A percentile compares a stretch with the other conserved stretches of the same genome.
These are phyloP conservation scores for Acrobasis consociella DNA, from an alignment of 2,888 invertebrate genomes.

Conservation along the genomic window DNA sequence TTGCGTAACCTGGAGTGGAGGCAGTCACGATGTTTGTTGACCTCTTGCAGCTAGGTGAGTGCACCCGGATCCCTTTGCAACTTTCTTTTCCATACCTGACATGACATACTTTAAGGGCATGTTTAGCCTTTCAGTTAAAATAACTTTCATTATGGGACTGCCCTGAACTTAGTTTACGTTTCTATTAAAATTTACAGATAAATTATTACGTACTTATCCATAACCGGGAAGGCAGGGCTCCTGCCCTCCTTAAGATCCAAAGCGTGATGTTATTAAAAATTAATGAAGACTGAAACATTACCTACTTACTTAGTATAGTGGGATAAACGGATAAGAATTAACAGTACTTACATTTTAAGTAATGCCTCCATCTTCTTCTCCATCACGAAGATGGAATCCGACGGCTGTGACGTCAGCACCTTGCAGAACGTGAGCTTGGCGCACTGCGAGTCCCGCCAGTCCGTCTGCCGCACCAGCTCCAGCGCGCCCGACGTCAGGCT, in stretches of 20 bases:
- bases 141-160: no score
- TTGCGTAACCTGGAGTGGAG: constrained; percentile 26
- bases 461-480: constrained; percentile 76
- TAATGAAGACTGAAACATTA: no score
- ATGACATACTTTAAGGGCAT: background rate
- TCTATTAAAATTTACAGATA: no score
- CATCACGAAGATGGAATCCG: constrained; percentile 88
- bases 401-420: constrained; percentile 86
- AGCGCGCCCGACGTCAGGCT: constrained; percentile 69
- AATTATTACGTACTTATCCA: no score
- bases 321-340: constrained; percentile 10
- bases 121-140: no score
- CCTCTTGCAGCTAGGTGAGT: constrained; percentile 38
- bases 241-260: no score
- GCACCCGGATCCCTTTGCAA: constrained; percentile 32
- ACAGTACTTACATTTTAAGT: constrained; percentile 86
- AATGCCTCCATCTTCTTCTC: constrained; percentile 91
- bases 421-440: constrained; percentile 90
- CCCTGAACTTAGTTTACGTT: no score
- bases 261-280: no score
- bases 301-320: background rate
- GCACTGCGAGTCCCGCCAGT: constrained; percentile 90
- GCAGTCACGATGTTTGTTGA: constrained; percentile 30
- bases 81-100: constrained; percentile 1
- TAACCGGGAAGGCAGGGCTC: no score